Evolutionary conservation across 2,113 vertebrate species (phyloP).

Genomic region (Eudyptes chrysolophus): DNA sequence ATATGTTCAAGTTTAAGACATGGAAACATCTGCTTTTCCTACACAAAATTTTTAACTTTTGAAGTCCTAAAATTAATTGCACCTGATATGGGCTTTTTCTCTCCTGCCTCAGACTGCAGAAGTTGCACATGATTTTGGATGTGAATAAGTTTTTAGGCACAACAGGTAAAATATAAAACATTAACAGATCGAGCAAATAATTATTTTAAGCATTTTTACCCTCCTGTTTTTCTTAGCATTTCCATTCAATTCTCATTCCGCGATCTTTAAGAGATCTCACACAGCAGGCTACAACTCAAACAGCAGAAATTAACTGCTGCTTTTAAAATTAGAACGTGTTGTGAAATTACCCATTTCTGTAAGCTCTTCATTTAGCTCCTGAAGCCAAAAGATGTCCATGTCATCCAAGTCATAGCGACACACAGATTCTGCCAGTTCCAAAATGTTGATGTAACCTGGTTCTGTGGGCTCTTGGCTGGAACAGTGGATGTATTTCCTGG

Average conservation of each 20-base stretch:
- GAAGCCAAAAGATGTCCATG: slow-evolving; percentile 93
- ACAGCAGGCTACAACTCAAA: background rate
- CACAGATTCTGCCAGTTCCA: slow-evolving; percentile 89
- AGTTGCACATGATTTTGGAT: background rate
- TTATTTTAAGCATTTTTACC: background rate
- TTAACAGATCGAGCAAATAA: background rate
- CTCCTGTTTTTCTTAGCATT: background rate
- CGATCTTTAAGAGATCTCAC: background rate
- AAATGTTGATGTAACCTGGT: slow-evolving; percentile 88
- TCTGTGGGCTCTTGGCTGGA: slow-evolving; percentile 83
- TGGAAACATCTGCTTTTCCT: background rate
- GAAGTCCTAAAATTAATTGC: background rate
- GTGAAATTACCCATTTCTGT: slow-evolving; percentile 84
- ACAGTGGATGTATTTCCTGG: slow-evolving; percentile 90
- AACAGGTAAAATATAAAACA: background rate
- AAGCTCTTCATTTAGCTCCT: slow-evolving; percentile 86
- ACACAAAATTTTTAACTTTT: background rate
- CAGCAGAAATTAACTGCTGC: background rate
- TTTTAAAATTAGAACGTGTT: background rate
- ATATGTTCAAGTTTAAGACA: background rate
- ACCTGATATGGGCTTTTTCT: background rate
- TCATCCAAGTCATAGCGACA: slow-evolving; percentile 97
- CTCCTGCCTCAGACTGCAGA: background rate
- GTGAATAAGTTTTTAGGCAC: background rate
- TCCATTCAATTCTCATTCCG: background rate